Percentiles rank a stretch among this genome's conserved stretches.
phyloP scores from a whole-genome alignment of 1,140 invertebrate genomes.

The Drosophila tani region DNA sequence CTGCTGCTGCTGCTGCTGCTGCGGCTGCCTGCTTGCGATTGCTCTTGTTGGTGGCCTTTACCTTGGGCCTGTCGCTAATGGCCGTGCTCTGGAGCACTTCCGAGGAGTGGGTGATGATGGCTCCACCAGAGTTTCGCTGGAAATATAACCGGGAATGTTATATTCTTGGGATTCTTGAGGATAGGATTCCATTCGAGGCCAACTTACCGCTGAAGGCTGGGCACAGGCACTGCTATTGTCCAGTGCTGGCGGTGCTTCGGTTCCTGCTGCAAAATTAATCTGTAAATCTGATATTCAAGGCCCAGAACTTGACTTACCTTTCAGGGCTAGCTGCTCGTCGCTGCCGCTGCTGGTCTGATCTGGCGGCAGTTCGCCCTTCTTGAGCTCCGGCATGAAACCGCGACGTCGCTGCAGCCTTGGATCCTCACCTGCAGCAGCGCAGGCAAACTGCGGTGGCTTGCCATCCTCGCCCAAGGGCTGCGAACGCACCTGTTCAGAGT shows the following conservation, averaged over 20 bases:
- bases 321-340: conserved; percentile 36
- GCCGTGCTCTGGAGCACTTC: conserved; percentile 88
- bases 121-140: conserved; percentile 57
- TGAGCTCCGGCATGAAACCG: conserved; percentile 47
- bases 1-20: conserved; percentile 59
- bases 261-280: conserved; percentile 34
- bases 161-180: too few relatives aligned
- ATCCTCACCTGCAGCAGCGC: conserved; percentile 45
- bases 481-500: conserved; percentile 67
- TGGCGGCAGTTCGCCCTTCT: conserved; percentile 49
- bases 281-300: too few relatives aligned
- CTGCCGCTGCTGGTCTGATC: conserved; percentile 8
- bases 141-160: background rate
- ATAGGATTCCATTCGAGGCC: too few relatives aligned
- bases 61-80: conserved; percentile 92
- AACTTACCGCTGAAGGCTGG: conserved; percentile 56
- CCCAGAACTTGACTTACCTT: conserved; percentile 36
- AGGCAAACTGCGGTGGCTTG: conserved; percentile 51
- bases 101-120: conserved; percentile 85
- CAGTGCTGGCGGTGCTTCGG: conserved; percentile 30
- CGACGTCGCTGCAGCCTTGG: conserved; percentile 62
- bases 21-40: conserved; percentile 87
- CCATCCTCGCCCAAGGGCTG: conserved; percentile 83
- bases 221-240: conserved; percentile 37
- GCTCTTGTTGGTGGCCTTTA: conserved; percentile 91